phyloP scores from a whole-genome alignment of 2,797 vertebrate genomes.

The Acrossocheilus wenchowensis region DNA sequence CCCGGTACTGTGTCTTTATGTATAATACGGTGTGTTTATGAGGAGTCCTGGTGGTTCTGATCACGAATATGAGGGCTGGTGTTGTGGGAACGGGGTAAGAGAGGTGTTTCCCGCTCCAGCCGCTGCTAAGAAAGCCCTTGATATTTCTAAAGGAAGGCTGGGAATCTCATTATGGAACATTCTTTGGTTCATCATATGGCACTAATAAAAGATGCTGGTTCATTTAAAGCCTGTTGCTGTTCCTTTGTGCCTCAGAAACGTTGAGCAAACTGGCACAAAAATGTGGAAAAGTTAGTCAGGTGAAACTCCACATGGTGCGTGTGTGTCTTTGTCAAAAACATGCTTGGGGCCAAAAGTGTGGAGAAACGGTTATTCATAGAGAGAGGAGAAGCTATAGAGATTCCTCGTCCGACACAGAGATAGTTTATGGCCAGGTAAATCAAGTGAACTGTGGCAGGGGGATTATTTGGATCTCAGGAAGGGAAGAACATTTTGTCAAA shows the following conservation, averaged over 20 bases:
- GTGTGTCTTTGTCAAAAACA: slow-evolving; percentile 48
- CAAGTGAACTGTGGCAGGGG: slow-evolving; percentile 42
- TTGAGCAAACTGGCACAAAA: background rate
- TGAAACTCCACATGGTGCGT: slow-evolving; percentile 25
- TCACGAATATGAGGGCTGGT: slow-evolving; percentile 18
- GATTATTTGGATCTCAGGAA: slow-evolving; percentile 50
- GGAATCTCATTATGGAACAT: slow-evolving; percentile 55
- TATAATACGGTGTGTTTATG: slow-evolving; percentile 55
- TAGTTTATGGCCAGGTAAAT: slow-evolving; percentile 49
- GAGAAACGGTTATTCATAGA: slow-evolving; percentile 39
- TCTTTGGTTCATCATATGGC: slow-evolving; percentile 61
- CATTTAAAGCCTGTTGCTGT: slow-evolving; percentile 60
- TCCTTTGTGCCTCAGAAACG: slow-evolving; percentile 28
- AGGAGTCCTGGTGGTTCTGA: slow-evolving; percentile 63
- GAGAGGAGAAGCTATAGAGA: slow-evolving; percentile 37
- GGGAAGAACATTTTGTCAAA: slow-evolving; percentile 42
- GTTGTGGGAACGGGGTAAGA: slow-evolving; percentile 12
- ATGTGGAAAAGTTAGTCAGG: slow-evolving; percentile 34
- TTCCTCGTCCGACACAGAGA: slow-evolving; percentile 17
- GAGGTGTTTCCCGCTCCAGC: slow-evolving; percentile 14
- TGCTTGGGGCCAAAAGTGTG: slow-evolving; percentile 39
- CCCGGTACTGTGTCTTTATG: slow-evolving; percentile 38
- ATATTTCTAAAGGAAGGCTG: slow-evolving; percentile 28
- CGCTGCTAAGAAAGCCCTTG: slow-evolving; percentile 2
- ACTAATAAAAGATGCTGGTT: slow-evolving; percentile 75